Percentiles rank a stretch among this genome's conserved stretches.
Conservation (phyloP, 2,888 invertebrate genomes). For the Andrena dorsata region DNA sequence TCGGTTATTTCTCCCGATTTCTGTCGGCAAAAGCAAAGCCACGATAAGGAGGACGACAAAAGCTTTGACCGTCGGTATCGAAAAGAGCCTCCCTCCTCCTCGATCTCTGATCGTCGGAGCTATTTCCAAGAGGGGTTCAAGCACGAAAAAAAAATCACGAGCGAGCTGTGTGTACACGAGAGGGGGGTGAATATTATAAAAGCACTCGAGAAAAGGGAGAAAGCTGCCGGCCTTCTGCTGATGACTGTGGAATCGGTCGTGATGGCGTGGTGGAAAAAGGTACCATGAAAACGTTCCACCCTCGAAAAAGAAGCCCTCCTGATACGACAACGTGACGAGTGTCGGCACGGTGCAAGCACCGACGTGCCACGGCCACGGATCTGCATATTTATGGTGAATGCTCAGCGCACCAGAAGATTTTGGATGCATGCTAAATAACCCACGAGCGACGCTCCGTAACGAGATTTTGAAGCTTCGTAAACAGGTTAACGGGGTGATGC, state of each 20-base stretch:
- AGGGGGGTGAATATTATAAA: slow-evolving; percentile 82
- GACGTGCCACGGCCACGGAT: slow-evolving; percentile 68
- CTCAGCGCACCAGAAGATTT: slow-evolving; percentile 79
- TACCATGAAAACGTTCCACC: slow-evolving; percentile 50
- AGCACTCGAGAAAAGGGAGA: slow-evolving; percentile 65
- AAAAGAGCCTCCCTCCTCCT: slow-evolving; percentile 19
- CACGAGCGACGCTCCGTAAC: slow-evolving; percentile 23
- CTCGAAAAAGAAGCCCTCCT: slow-evolving; percentile 57
- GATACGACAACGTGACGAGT: slow-evolving; percentile 56
- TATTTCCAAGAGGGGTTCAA: slow-evolving; percentile 27
- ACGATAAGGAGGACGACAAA: slow-evolving; percentile 41
- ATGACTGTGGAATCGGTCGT: slow-evolving; percentile 30
- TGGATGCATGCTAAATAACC: slow-evolving; percentile 80
- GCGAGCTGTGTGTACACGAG: slow-evolving; percentile 70
- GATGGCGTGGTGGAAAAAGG: slow-evolving; percentile 58
- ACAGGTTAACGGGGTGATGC: slow-evolving; percentile 5
- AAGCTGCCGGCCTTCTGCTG: slow-evolving; percentile 24
- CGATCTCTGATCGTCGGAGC: slow-evolving; percentile 39
- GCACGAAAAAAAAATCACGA: slow-evolving; percentile 66
- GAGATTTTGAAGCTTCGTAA: slow-evolving; percentile 40
- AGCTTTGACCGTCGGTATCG: slow-evolving; percentile 40
- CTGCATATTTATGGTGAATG: slow-evolving; percentile 81
- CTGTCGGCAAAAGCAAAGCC: slow-evolving; percentile 2
- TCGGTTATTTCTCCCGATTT: slow-evolving; percentile 8
- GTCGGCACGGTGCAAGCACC: slow-evolving; percentile 41